A percentile compares a stretch with the other conserved stretches of the same genome.
Evolutionary conservation across 2,888 invertebrate genomes (phyloP).

Genomic region (Hypselothyrea guttata): DNA sequence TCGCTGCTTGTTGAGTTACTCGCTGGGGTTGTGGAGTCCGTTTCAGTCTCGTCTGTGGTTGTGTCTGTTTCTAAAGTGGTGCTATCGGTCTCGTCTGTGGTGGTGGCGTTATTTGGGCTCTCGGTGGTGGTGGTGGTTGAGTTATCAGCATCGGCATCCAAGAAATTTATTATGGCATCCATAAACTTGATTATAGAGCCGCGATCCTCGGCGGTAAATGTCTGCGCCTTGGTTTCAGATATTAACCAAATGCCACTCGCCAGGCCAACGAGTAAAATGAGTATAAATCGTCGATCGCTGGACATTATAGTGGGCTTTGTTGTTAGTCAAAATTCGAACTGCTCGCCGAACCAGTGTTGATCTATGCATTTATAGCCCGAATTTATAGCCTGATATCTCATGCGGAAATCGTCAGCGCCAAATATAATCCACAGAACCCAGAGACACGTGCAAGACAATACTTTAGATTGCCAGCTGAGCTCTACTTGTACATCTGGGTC

Average conservation of each 20-base stretch:
- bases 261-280: slow-evolving; percentile 40
- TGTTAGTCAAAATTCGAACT: slow-evolving; percentile 47
- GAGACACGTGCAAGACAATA: slow-evolving; percentile 28
- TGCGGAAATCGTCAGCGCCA: slow-evolving; percentile 50
- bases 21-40: not conserved
- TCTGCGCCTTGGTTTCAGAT: slow-evolving; percentile 36
- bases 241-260: slow-evolving; percentile 19
- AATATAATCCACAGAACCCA: slow-evolving; percentile 7
- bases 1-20: not conserved
- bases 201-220: slow-evolving; percentile 55
- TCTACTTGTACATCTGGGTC: slow-evolving; percentile 30
- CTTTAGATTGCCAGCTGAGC: slow-evolving; percentile 33
- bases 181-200: slow-evolving; percentile 53
- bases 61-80: not conserved
- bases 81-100: slow-evolving; percentile 2
- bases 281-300: slow-evolving; percentile 37
- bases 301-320: slow-evolving; percentile 4
- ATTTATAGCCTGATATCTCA: slow-evolving; percentile 33
- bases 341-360: slow-evolving; percentile 15
- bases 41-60: not conserved
- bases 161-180: slow-evolving; percentile 51
- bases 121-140: slow-evolving; percentile 27
- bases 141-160: slow-evolving; percentile 45
- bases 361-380: slow-evolving; percentile 52
- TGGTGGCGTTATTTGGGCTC: slow-evolving; percentile 4